Base-by-base conservation (phyloP, 2,797 vertebrate species). In the Manis javanica region DNA sequence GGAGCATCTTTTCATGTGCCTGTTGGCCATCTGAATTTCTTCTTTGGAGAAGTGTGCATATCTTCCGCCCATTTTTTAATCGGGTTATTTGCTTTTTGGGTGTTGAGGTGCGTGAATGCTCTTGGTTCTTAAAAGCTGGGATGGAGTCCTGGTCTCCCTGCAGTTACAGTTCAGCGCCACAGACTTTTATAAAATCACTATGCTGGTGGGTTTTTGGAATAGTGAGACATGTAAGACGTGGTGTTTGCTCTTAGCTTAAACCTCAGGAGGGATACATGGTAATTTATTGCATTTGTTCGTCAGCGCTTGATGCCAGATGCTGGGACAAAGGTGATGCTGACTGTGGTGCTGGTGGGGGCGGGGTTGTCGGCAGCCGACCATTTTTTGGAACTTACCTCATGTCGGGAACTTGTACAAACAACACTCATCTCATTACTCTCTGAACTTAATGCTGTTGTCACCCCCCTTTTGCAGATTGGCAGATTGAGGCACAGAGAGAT, bases 311-410 rank as follows among this genome's bases (percentile, higher is more conserved):
- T 15, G 34, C 59, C 31, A 12, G 57, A 42, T 46, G 46, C 46
- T 11, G 59, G 29, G 23, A 6, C 49, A 12, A 16, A 6, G 19
- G 9, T 57, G 92, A 3, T 2, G 1, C 7, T 13, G 12, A 31
- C 3, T 14, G 10, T 64, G 59, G 14, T 49, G 74, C 10, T 15
- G 4, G 7, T 7, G n/a, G 37, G 1, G 4, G 19, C 3, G 4
- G 24, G 7, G 74, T 24, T 6, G 37, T 23, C 3, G 3, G 68
- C 13, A 7, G 37, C 68, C 4, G 6, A 26, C 69, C 37, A 26
- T 24, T 26, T 46, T 46, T 46, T 46, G 46, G 46, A 46, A 46
- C 46, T 46, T 46, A 46, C 46, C 46, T 46, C 11, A 9, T 46
- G 46, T 46, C 10, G 2, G 46, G 46, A 46, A 46, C 46, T 46